Conservation (phyloP, 2,113 vertebrate species). For the Gulo gulo region DNA sequence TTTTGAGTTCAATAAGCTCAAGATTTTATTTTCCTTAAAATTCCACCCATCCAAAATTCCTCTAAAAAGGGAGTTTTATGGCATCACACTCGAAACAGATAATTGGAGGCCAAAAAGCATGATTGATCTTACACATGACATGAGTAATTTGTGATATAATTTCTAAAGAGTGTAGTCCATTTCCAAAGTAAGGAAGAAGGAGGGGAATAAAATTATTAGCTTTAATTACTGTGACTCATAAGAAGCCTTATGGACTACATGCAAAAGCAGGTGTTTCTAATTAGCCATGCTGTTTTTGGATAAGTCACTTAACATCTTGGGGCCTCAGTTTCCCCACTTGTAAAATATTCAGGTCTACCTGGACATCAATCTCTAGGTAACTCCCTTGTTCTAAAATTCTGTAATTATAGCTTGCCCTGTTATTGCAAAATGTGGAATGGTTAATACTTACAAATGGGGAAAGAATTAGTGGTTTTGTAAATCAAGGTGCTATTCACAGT, state of each 20-base stretch:
- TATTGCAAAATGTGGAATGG: constrained; percentile 3
- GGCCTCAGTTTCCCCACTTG: not conserved
- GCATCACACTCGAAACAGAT: not conserved
- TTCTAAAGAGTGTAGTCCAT: not conserved
- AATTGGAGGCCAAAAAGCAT: not conserved
- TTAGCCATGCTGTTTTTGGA: not conserved
- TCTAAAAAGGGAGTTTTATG: not conserved
- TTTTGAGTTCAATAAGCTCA: constrained; percentile 14
- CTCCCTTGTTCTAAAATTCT: not conserved
- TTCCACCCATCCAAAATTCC: not conserved
- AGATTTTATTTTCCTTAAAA: constrained; percentile 35
- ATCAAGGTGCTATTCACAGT: not conserved
- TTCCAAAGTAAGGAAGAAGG: not conserved
- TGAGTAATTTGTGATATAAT: not conserved
- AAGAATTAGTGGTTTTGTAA: not conserved
- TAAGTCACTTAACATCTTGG: not conserved
- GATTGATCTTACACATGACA: not conserved
- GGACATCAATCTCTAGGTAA: constrained; percentile 4
- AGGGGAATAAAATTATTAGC: not conserved
- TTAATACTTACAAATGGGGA: not conserved
- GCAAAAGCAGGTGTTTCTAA: constrained; percentile 27
- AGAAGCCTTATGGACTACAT: not conserved
- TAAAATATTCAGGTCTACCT: not conserved
- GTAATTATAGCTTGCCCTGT: not conserved
- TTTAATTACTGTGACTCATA: constrained; percentile 24